Conservation (phyloP, 2,113 vertebrate genomes). For the Amblyopsis rosae region DNA sequence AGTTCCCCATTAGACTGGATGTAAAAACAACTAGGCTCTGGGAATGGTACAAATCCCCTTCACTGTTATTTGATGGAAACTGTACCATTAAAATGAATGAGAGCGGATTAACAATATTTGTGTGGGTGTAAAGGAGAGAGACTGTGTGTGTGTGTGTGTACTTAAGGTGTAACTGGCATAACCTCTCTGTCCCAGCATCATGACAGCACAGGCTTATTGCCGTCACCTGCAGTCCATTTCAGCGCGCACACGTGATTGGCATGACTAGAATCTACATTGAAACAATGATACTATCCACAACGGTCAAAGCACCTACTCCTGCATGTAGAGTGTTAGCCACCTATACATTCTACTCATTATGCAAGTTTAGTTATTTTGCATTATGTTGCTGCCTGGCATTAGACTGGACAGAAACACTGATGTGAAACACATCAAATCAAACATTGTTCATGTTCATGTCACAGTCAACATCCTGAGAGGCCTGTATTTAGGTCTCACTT, state of each 20-base stretch:
- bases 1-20: constrained; percentile 23
- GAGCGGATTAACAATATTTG: constrained; percentile 32
- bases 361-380: no score
- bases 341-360: neutral
- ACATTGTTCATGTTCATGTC: no score
- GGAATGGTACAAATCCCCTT: constrained; percentile 38
- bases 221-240: constrained; percentile 31
- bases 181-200: constrained; percentile 11
- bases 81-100: constrained; percentile 65
- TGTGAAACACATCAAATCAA: no score
- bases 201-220: constrained; percentile 12
- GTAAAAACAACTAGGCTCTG: constrained; percentile 46
- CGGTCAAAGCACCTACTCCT: neutral
- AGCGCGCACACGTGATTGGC: constrained; percentile 12
- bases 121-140: constrained; percentile 9
- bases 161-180: neutral
- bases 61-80: constrained; percentile 31
- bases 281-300: constrained; percentile 10
- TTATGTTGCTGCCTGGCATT: no score
- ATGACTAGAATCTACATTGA: constrained; percentile 15
- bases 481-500: no score
- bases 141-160: neutral
- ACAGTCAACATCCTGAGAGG: no score
- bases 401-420: no score
- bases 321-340: neutral